These are phyloP conservation scores for Ciconia stormi DNA, from an alignment of 2,113 vertebrate genomes.

Conservation along the genomic window DNA sequence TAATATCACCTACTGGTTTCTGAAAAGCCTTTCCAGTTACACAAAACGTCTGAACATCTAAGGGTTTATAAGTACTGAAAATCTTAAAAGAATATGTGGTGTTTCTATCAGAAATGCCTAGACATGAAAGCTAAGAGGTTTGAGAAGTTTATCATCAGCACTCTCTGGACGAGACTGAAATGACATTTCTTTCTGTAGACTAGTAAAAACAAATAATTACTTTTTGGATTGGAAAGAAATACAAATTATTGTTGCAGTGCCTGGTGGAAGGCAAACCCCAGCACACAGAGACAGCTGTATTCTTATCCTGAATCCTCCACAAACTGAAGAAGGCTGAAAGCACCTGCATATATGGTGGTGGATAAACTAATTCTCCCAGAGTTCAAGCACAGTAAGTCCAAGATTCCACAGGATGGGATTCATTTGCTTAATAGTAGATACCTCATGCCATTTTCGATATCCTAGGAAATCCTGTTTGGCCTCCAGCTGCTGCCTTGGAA, in stretches of 20 bases:
- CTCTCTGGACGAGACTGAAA: background rate
- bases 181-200: background rate
- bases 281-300: background rate
- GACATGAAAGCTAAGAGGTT: background rate
- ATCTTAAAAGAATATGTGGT: background rate
- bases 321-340: background rate
- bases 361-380: background rate
- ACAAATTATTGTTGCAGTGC: background rate
- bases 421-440: background rate
- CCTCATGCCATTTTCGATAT: background rate
- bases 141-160: background rate
- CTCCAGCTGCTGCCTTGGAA: background rate
- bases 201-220: slow-evolving; percentile 22
- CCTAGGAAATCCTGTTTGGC: background rate
- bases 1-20: background rate
- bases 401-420: background rate
- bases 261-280: background rate
- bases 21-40: background rate
- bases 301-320: background rate
- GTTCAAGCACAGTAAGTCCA: background rate
- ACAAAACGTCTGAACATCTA: background rate
- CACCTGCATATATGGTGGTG: rapidly evolving
- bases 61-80: background rate
- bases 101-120: background rate
- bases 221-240: background rate